Evolutionary conservation across 2,113 vertebrate species (phyloP).

Genomic region (Podarcis muralis): DNA sequence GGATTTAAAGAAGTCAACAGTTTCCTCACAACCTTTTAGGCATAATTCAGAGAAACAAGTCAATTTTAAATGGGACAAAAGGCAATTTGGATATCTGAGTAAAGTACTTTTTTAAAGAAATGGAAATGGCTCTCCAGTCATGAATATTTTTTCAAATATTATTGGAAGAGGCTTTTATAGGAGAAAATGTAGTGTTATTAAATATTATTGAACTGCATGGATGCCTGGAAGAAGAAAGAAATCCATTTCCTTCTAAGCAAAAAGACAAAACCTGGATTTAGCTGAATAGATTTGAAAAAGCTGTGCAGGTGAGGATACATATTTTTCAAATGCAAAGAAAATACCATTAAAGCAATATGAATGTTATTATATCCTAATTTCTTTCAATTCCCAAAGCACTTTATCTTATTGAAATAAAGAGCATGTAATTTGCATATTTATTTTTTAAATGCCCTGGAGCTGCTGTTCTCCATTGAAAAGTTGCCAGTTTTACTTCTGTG

Average conservation of each 20-base stretch:
- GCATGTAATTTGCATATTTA: slow-evolving; percentile 21
- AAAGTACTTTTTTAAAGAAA: slow-evolving; percentile 19
- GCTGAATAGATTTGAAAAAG: slow-evolving; percentile 41
- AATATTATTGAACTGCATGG: slow-evolving; percentile 22
- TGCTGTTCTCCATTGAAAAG: slow-evolving; percentile 5
- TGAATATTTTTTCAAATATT: slow-evolving; percentile 27
- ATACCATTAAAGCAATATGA: slow-evolving; percentile 36
- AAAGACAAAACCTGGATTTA: slow-evolving; percentile 37
- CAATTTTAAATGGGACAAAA: slow-evolving; percentile 21
- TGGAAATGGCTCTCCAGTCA: slow-evolving; percentile 30
- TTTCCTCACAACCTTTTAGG: background rate
- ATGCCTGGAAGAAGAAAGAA: background rate
- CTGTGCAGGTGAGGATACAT: background rate
- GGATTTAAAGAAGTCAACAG: background rate
- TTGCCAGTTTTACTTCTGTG: slow-evolving; percentile 17
- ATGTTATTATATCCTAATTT: slow-evolving; percentile 35
- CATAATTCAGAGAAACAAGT: slow-evolving; percentile 1
- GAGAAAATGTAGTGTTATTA: slow-evolving; percentile 27
- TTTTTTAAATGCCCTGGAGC: slow-evolving; percentile 35
- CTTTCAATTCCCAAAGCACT: slow-evolving; percentile 27
- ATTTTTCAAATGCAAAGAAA: slow-evolving; percentile 50
- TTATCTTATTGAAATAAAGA: slow-evolving; percentile 36
- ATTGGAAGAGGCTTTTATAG: background rate
- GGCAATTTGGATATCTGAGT: slow-evolving; percentile 29
- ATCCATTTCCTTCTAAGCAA: slow-evolving; percentile 19